phyloP scores from a whole-genome alignment of 1,140 invertebrate genomes.

The Drosophila rhopaloa region DNA sequence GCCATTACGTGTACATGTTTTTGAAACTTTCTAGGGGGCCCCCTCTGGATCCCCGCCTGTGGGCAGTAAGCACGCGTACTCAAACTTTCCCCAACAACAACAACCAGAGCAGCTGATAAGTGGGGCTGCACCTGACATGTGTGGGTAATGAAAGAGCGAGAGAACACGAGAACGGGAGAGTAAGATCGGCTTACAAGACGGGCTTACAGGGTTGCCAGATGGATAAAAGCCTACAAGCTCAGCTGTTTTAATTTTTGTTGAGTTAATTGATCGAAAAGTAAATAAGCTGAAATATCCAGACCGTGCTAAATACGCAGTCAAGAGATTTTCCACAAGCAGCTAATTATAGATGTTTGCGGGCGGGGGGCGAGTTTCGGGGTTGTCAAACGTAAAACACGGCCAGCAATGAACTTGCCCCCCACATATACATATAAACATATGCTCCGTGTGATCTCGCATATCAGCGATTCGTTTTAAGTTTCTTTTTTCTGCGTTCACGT shows the following conservation, averaged over 20 bases:
- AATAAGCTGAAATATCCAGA: conserved; percentile 10
- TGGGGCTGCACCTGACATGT: conserved; percentile 28
- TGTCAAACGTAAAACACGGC: conserved; percentile 3
- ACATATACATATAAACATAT: conserved; percentile 3
- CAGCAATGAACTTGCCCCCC: conserved; percentile 45
- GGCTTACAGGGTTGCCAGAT: conserved; percentile 59
- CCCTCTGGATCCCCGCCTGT: neutral
- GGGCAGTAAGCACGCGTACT: conserved; percentile 11
- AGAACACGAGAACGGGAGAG: neutral
- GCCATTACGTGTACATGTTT: neutral
- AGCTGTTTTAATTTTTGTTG: conserved; percentile 59
- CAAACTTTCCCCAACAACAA: conserved; percentile 78
- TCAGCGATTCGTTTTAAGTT: conserved; percentile 11
- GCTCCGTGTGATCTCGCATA: conserved; percentile 3
- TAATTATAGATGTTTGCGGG: conserved; percentile 61
- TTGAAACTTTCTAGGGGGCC: neutral
- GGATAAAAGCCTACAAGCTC: conserved; percentile 24
- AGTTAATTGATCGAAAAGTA: conserved; percentile 24
- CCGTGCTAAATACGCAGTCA: conserved; percentile 1
- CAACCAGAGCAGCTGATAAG: conserved; percentile 60
- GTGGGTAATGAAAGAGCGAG: conserved; percentile 13
- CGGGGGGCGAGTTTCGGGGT: conserved; percentile 19
- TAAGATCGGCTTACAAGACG: conserved; percentile 28
- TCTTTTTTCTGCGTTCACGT: conserved; percentile 9
- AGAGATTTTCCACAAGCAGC: conserved; percentile 9